Percentiles rank a stretch among this genome's conserved stretches.
phyloP scores from a whole-genome alignment of 2,113 vertebrate genomes.

The Peromyscus polionotus region DNA sequence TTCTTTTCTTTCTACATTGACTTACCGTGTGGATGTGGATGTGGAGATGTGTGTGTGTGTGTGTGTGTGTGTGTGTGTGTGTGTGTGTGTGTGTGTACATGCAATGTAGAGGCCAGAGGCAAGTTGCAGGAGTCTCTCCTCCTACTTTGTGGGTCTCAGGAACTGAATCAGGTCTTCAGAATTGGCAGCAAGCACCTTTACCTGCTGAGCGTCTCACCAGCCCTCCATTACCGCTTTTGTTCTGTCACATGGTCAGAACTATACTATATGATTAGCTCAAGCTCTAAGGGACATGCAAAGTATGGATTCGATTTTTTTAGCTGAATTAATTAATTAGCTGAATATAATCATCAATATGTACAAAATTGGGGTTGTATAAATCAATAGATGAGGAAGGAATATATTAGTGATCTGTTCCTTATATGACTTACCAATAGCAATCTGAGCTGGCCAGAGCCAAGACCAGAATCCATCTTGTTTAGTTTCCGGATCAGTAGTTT shows the following conservation, averaged over 20 bases:
- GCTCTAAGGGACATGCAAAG: conserved; percentile 21
- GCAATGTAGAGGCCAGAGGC: background rate
- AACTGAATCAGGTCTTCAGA: background rate
- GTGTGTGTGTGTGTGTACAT: too few relatives aligned
- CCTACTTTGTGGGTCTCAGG: background rate
- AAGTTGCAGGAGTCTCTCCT: background rate
- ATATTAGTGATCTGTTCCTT: background rate
- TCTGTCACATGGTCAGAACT: background rate
- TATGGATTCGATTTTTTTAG: background rate
- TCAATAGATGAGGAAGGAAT: background rate
- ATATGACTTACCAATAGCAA: background rate
- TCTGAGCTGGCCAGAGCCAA: background rate
- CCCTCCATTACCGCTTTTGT: background rate
- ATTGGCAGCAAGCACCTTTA: background rate
- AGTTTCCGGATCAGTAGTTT: background rate
- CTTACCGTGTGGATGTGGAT: background rate
- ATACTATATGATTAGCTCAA: background rate
- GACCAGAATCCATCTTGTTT: background rate
- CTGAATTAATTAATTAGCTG: background rate
- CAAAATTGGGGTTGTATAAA: background rate
- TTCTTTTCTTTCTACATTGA: background rate
- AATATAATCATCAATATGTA: background rate
- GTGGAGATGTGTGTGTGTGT: background rate
- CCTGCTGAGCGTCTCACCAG: background rate
- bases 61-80: too few relatives aligned